A percentile compares a stretch with the other conserved stretches of the same genome.
Evolutionary conservation across 1,140 invertebrate genomes (phyloP).

Genomic region (Macrobrachium rosenbergii): DNA sequence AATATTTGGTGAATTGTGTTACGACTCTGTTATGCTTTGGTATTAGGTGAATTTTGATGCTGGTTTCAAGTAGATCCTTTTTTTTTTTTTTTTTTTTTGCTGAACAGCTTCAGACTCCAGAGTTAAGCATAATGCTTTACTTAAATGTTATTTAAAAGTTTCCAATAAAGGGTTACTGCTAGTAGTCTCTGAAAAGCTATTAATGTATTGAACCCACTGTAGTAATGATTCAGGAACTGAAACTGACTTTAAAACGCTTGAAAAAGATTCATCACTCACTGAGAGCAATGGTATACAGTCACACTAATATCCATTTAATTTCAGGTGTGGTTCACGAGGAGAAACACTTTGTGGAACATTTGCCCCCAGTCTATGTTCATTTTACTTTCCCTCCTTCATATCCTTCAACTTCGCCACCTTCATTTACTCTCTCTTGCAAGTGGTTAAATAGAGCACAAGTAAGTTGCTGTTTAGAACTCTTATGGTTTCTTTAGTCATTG

Average conservation of each 20-base stretch:
- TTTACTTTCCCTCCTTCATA: slow-evolving; percentile 47
- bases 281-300: not conserved
- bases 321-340: slow-evolving; percentile 33
- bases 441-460: slow-evolving; percentile 56
- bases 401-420: slow-evolving; percentile 41
- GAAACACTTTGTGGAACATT: slow-evolving; percentile 30
- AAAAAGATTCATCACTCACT: not conserved
- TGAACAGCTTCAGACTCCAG: no score
- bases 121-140: no score
- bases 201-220: no score
- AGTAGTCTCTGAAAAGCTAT: no score
- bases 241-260: not conserved
- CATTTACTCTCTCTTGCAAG: slow-evolving; percentile 55
- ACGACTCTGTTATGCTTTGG: no score
- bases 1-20: not conserved
- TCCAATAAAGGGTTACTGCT: no score
- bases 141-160: no score
- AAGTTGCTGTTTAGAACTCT: not conserved
- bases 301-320: not conserved
- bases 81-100: no score
- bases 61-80: no score
- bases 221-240: no score
- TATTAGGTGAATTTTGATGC: no score
- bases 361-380: slow-evolving; percentile 50
- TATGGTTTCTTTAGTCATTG: no score